Evolutionary conservation across 1,140 invertebrate species (phyloP), one percentile per base, ranked within the genome.

Genomic region (Eurosta solidaginis): DNA sequence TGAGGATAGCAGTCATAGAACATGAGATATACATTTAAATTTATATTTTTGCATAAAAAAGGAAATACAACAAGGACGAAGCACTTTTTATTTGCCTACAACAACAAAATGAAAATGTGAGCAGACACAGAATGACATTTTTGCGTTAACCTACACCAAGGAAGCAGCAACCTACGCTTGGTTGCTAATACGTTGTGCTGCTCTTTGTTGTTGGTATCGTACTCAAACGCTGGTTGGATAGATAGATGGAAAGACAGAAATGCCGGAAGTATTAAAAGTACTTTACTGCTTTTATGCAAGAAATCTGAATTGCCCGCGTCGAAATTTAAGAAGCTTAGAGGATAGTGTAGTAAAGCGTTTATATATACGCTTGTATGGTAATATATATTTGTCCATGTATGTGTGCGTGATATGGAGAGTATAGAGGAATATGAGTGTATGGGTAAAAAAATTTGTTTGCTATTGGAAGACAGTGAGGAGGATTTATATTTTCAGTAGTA

Each of bases 201-300:
- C 59, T n/a, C n/a, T n/a, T n/a, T n/a, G n/a, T n/a, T n/a, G n/a
- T n/a, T n/a, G n/a, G n/a, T n/a, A n/a, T n/a, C n/a, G n/a, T n/a
- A n/a, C n/a, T n/a, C n/a, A n/a, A n/a, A 7, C 17, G 10, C 59
- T 29, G 40, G 59, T 68, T 68, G 40, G 59, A 68, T 68, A 33
- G n/a, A n/a, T n/a, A n/a, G n/a, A n/a, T n/a, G n/a, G n/a, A n/a
- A n/a, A n/a, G n/a, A n/a, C n/a, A n/a, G 36, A 68, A 68, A 68
- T 68, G 33, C 59, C 59, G 59, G 59, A 68, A 68, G 36, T 68
- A 68, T 42, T 68, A 68, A 68, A 68, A 68, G 59, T 68, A 22
- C 59, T 20, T 68, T 68, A 68, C 33, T 68, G 40, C 59, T 68
- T 68, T 68, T 68, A 33, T 68, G 59, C 59, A 42, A 42, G 29